Percentiles rank a stretch among this genome's conserved stretches.
Evolutionary conservation across 2,888 invertebrate genomes (phyloP).

Genomic region (Ectropis crepuscularia): DNA sequence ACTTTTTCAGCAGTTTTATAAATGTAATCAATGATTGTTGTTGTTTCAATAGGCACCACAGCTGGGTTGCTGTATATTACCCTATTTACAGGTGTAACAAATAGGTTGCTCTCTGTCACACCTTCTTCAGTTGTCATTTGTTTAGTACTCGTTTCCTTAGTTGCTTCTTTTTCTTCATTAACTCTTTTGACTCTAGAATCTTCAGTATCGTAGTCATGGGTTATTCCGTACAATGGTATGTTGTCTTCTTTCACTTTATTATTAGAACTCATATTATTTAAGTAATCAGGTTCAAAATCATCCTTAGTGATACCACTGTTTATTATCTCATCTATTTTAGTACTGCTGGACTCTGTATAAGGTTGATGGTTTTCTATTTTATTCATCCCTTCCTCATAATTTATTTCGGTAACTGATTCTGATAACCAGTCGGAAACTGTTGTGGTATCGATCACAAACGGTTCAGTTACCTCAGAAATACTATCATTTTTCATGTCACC

Average conservation of each 20-base stretch:
- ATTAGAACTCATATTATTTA: conserved; percentile 62
- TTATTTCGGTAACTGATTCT: conserved; percentile 67
- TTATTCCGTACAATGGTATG: conserved; percentile 65
- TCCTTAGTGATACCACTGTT: conserved; percentile 59
- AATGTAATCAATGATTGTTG: conserved; percentile 70
- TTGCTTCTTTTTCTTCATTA: conserved; percentile 50
- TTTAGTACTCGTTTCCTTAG: conserved; percentile 31
- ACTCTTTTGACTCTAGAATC: conserved; percentile 70
- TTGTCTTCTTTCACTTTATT: conserved; percentile 62
- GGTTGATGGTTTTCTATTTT: conserved; percentile 59
- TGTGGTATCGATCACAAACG: conserved; percentile 45
- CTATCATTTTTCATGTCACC: conserved; percentile 49
- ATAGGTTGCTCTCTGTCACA: conserved; percentile 32
- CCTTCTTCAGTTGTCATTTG: conserved; percentile 29
- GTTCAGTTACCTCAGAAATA: conserved; percentile 45
- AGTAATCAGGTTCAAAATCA: conserved; percentile 76
- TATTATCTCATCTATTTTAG: conserved; percentile 65
- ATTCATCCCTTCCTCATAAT: conserved; percentile 62
- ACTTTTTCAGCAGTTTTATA: conserved; percentile 61
- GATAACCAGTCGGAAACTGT: conserved; percentile 74
- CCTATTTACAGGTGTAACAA: conserved; percentile 22
- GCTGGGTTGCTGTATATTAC: conserved; percentile 40
- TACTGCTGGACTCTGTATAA: conserved; percentile 54
- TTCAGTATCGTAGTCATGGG: conserved; percentile 70
- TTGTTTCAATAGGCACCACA: conserved; percentile 55